Evolutionary conservation across 2,113 vertebrate species (phyloP).

Genomic region (Saguinus imperator): DNA sequence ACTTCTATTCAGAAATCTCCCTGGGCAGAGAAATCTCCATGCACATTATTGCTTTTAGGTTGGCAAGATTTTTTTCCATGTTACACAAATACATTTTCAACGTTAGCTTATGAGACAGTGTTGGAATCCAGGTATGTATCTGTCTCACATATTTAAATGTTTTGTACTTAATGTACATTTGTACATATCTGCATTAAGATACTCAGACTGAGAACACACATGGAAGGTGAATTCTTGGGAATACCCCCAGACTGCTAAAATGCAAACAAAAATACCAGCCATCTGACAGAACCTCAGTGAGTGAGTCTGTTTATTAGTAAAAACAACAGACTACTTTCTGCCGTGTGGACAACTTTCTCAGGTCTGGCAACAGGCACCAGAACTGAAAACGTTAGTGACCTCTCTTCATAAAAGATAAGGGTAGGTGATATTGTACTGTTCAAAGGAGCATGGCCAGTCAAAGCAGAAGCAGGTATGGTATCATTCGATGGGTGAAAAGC

Average conservation of each 20-base stretch:
- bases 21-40: neutral
- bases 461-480: neutral
- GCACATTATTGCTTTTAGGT: neutral
- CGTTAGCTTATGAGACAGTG: accelerated
- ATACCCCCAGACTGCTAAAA: neutral
- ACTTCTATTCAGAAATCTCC: neutral
- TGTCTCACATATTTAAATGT: neutral
- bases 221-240: neutral
- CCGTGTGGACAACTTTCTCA: neutral
- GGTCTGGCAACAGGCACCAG: neutral
- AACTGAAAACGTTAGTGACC: neutral
- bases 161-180: neutral
- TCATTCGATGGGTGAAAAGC: neutral
- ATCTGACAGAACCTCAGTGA: neutral
- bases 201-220: neutral
- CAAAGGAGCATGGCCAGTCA: neutral
- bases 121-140: neutral
- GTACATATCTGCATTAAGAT: no score
- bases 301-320: neutral
- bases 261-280: neutral
- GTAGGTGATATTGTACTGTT: neutral
- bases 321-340: neutral
- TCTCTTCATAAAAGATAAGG: neutral
- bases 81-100: neutral
- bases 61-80: neutral